These are phyloP conservation scores for Manacus vitellinus DNA, from an alignment of 2,113 vertebrate species.

Conservation along the genomic window DNA sequence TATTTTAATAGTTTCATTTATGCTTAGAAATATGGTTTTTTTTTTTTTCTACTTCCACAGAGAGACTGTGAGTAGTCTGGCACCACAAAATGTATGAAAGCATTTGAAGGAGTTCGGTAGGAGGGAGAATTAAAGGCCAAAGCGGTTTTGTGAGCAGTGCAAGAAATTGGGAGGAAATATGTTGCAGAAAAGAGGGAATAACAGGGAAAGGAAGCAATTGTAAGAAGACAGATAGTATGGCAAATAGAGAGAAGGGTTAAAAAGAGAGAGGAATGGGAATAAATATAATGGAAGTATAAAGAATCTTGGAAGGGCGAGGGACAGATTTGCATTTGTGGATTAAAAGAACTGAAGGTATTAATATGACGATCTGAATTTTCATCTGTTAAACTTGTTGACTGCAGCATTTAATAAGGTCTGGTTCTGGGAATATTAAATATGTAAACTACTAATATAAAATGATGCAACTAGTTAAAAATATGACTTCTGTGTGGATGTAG, in stretches of 20 bases:
- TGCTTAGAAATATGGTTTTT: background rate
- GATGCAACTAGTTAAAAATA: background rate
- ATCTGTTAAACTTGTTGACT: background rate
- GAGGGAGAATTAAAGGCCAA: background rate
- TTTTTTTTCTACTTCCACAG: background rate
- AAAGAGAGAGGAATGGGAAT: background rate
- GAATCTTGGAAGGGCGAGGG: background rate
- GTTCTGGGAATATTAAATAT: background rate
- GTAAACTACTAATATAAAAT: background rate
- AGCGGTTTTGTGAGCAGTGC: background rate
- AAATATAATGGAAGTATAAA: background rate
- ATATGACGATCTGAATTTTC: background rate
- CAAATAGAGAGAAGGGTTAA: background rate
- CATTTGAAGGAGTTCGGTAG: background rate
- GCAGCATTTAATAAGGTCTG: background rate
- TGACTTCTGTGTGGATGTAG: background rate
- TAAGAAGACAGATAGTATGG: background rate
- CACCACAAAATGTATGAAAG: background rate
- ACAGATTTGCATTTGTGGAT: background rate
- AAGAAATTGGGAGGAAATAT: background rate
- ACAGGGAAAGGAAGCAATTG: background rate
- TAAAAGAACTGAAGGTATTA: background rate
- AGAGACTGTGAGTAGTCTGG: background rate
- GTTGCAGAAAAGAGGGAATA: background rate
- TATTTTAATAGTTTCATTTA: constrained; percentile 29